Conservation (phyloP, 2,113 vertebrate genomes). For the Struthidea cinerea region DNA sequence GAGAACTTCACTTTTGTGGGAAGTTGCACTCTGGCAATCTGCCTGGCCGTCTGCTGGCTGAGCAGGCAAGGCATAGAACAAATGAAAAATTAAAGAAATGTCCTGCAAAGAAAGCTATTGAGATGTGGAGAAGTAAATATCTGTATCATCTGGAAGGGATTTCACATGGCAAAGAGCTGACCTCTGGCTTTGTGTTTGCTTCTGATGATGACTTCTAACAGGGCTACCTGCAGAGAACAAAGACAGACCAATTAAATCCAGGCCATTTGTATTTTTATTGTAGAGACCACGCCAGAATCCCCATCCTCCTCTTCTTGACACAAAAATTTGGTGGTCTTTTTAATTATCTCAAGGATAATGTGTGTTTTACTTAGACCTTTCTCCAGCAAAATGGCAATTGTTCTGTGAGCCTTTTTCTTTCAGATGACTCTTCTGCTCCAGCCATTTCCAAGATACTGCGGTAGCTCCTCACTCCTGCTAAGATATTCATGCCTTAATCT, state of each 20-base stretch:
- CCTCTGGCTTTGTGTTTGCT: slow-evolving; percentile 9
- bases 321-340: not conserved
- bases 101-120: slow-evolving; percentile 38
- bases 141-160: slow-evolving; percentile 11
- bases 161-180: not conserved
- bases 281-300: not conserved
- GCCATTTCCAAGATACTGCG: not conserved
- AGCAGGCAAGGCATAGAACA: not conserved
- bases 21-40: not conserved
- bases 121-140: slow-evolving; percentile 37
- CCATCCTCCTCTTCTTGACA: not conserved
- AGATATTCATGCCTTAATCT: slow-evolving; percentile 6
- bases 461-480: not conserved
- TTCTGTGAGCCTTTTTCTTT: not conserved
- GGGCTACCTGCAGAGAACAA: slow-evolving; percentile 19
- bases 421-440: not conserved
- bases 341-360: not conserved
- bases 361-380: not conserved
- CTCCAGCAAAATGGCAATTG: not conserved
- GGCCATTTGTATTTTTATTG: not conserved
- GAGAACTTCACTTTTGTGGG: not conserved
- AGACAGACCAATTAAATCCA: not conserved
- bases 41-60: not conserved
- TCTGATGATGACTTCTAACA: not conserved
- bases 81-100: slow-evolving; percentile 31